A percentile compares a stretch with the other conserved stretches of the same genome.
Conservation (phyloP, 2,113 vertebrate species). For the Chionomys nivalis region DNA sequence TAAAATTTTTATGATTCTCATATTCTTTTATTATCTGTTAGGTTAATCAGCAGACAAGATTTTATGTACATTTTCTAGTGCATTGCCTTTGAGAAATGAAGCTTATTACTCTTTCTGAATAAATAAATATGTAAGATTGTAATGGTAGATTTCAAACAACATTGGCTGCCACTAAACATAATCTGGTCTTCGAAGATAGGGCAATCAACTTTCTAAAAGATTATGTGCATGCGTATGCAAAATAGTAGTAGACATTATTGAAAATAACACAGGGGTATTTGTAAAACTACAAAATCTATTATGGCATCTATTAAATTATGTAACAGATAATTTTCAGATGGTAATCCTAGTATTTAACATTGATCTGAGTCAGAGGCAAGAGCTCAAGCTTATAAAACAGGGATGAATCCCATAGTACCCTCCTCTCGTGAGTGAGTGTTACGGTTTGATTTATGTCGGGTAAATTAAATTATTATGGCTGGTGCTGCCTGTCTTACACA, state of each 20-base stretch:
- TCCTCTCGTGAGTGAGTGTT: constrained; percentile 50
- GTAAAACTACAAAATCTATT: constrained; percentile 27
- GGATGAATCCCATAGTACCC: not conserved
- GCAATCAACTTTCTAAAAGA: constrained; percentile 24
- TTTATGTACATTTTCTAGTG: constrained; percentile 79
- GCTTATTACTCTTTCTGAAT: constrained; percentile 72
- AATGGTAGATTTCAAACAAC: constrained; percentile 51
- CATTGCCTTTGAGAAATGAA: constrained; percentile 78
- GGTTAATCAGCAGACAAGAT: constrained; percentile 81
- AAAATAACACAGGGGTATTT: constrained; percentile 42
- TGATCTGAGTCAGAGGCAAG: not conserved
- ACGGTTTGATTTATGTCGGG: constrained; percentile 58
- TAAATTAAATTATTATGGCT: constrained; percentile 62
- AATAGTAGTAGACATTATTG: not conserved
- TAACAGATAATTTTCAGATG: constrained; percentile 52
- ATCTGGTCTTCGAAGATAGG: constrained; percentile 47
- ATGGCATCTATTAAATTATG: constrained; percentile 57
- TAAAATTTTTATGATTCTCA: constrained; percentile 82
- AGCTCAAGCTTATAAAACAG: not conserved
- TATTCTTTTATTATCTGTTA: constrained; percentile 85
- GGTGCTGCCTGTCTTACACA: not conserved
- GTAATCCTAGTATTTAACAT: constrained; percentile 39
- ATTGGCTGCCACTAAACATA: constrained; percentile 11
- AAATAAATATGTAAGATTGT: constrained; percentile 77
- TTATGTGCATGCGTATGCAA: not conserved